phyloP scores from a whole-genome alignment of 1,140 invertebrate species.

The Dendrolimus kikuchii region DNA sequence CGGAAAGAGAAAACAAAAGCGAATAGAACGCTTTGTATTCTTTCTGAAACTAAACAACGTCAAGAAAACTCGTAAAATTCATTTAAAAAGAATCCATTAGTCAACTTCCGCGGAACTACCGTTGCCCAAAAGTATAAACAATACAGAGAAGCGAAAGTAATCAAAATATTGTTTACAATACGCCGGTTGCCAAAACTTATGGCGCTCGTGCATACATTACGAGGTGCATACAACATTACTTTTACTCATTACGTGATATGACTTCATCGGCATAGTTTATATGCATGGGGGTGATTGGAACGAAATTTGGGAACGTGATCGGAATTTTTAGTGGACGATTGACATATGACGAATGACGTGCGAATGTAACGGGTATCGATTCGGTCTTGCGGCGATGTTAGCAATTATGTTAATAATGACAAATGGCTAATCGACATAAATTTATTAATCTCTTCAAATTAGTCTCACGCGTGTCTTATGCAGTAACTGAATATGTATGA shows the following conservation, averaged over 20 bases:
- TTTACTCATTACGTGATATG: slow-evolving; percentile 48
- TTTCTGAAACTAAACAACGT: too few species aligned
- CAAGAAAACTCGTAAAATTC: too few species aligned
- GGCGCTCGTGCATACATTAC: slow-evolving; percentile 22
- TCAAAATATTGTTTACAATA: slow-evolving; percentile 2
- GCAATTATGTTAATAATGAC: too few species aligned
- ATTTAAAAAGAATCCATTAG: too few species aligned
- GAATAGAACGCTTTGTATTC: too few species aligned
- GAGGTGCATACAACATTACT: slow-evolving; percentile 29
- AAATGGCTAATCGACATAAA: too few species aligned
- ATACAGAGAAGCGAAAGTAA: not conserved
- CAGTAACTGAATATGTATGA: too few species aligned
- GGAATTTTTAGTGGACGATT: slow-evolving; percentile 17
- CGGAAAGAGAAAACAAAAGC: too few species aligned
- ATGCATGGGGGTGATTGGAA: slow-evolving; percentile 24
- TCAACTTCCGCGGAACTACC: too few species aligned
- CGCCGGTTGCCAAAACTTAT: slow-evolving; percentile 15
- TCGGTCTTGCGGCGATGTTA: not conserved
- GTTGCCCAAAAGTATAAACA: too few species aligned
- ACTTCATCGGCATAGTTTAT: slow-evolving; percentile 28
- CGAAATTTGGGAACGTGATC: slow-evolving; percentile 31
- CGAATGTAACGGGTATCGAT: not conserved
- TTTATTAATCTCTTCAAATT: too few species aligned
- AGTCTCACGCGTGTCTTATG: too few species aligned
- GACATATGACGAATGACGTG: slow-evolving; percentile 1